Evolutionary conservation across 1,140 invertebrate species (phyloP).

Genomic region (Melitaea cinxia): DNA sequence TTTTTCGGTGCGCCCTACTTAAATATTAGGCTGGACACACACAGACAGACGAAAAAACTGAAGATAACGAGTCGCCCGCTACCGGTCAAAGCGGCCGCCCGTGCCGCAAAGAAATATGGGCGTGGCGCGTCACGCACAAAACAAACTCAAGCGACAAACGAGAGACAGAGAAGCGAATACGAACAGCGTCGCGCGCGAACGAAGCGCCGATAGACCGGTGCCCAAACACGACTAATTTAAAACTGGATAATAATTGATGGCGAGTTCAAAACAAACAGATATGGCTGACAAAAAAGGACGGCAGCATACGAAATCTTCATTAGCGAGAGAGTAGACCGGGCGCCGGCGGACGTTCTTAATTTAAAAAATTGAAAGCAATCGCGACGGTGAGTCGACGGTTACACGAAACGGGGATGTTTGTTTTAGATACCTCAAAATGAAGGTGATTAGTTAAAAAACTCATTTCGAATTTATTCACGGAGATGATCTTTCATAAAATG

Average conservation of each 20-base stretch:
- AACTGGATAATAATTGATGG: conserved; percentile 78
- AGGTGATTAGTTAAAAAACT: conserved; percentile 58
- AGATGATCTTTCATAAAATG: conserved; percentile 31
- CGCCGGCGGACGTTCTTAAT: conserved; percentile 61
- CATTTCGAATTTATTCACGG: conserved; percentile 60
- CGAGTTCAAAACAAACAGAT: conserved; percentile 77
- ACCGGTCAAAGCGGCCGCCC: conserved; percentile 73
- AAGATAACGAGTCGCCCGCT: conserved; percentile 70
- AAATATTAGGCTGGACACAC: conserved; percentile 74
- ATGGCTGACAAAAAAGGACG: conserved; percentile 74
- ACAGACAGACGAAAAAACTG: conserved; percentile 61
- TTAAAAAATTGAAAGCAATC: conserved; percentile 57
- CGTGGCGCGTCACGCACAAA: conserved; percentile 77
- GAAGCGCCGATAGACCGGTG: conserved; percentile 58
- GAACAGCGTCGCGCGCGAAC: conserved; percentile 25
- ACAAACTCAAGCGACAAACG: conserved; percentile 69
- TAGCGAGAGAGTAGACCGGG: conserved; percentile 45
- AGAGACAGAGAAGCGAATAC: conserved; percentile 56
- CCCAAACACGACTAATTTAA: conserved; percentile 70
- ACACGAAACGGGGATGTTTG: conserved; percentile 39
- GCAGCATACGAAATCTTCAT: conserved; percentile 69
- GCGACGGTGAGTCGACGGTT: conserved; percentile 53
- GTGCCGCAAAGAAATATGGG: conserved; percentile 55
- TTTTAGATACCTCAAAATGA: conserved; percentile 47
- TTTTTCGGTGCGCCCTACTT: conserved; percentile 63